Conservation (phyloP, 2,113 vertebrate species). For the Aspiorhynchus laticeps region DNA sequence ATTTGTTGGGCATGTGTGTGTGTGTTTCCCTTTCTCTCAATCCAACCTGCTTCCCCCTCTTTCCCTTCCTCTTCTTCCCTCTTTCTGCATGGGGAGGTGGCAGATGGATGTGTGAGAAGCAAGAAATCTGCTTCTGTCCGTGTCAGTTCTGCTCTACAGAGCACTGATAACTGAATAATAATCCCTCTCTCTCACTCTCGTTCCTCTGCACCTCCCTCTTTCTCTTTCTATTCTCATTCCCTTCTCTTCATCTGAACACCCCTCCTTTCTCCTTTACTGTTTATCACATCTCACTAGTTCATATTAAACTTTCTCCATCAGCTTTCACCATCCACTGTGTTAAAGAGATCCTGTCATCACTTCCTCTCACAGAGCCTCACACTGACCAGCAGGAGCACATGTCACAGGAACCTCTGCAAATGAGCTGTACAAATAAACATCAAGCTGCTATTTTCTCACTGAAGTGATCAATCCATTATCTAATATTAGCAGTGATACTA, state of each 20-base stretch:
- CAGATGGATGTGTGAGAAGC: constrained; percentile 79
- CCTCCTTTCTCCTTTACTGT: constrained; percentile 50
- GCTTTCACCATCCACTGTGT: constrained; percentile 34
- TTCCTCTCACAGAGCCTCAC: constrained; percentile 1
- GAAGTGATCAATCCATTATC: not conserved
- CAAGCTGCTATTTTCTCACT: not conserved
- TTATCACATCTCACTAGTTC: constrained; percentile 55
- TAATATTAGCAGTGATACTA: not conserved
- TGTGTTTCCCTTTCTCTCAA: constrained; percentile 3
- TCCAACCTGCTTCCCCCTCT: constrained; percentile 7
- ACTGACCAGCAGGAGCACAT: constrained; percentile 9
- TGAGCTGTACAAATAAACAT: constrained; percentile 4
- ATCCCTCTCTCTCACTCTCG: constrained; percentile 61
- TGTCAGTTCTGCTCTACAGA: constrained; percentile 80
- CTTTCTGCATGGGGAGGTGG: constrained; percentile 73
- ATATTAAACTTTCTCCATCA: constrained; percentile 45
- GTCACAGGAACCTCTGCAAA: not conserved
- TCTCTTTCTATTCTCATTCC: constrained; percentile 48
- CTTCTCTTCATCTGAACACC: constrained; percentile 23
- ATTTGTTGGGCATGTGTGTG: not conserved
- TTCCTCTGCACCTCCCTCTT: constrained; percentile 59
- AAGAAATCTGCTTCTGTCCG: constrained; percentile 79
- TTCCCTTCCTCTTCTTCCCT: constrained; percentile 34
- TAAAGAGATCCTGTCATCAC: constrained; percentile 48
- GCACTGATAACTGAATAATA: constrained; percentile 82